A percentile compares a stretch with the other conserved stretches of the same genome.
Conservation (phyloP, 2,888 invertebrate species). For the Xestia sexstrigata region DNA sequence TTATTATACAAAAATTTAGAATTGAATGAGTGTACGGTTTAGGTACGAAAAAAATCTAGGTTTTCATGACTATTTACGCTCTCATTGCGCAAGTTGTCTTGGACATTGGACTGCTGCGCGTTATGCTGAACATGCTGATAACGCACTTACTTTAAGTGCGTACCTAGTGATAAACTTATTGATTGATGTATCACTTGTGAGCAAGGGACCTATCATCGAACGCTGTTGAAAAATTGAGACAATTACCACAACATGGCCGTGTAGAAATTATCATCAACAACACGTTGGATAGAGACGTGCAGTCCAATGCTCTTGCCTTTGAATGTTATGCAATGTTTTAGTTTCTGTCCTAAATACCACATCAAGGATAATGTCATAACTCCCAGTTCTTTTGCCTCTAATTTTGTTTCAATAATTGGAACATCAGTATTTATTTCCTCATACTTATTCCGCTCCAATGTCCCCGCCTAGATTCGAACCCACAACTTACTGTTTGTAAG, state of each 20-base stretch:
- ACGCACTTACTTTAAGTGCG: not conserved
- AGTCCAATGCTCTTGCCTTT: not conserved
- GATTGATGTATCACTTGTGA: not conserved
- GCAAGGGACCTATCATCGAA: not conserved
- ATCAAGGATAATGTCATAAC: not conserved
- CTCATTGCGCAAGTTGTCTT: no score
- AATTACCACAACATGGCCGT: not conserved
- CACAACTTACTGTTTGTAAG: no score
- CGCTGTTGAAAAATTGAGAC: not conserved
- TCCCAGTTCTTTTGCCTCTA: not conserved
- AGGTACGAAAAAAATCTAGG: no score
- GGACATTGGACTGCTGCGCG: no score
- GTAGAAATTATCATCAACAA: not conserved
- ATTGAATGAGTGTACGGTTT: no score
- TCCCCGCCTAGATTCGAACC: no score
- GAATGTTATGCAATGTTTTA: not conserved
- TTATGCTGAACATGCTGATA: no score
- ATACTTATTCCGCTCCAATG: not conserved
- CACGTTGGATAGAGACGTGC: slow-evolving; percentile 1
- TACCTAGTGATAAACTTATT: no score
- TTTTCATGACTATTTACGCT: no score
- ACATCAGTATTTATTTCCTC: not conserved
- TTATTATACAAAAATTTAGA: no score
- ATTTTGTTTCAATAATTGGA: not conserved
- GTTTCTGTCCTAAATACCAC: slow-evolving; percentile 6